Evolutionary conservation across 2,113 vertebrate species (phyloP), one percentile per base, ranked within the genome.

Genomic region (Donacobius atricapilla): DNA sequence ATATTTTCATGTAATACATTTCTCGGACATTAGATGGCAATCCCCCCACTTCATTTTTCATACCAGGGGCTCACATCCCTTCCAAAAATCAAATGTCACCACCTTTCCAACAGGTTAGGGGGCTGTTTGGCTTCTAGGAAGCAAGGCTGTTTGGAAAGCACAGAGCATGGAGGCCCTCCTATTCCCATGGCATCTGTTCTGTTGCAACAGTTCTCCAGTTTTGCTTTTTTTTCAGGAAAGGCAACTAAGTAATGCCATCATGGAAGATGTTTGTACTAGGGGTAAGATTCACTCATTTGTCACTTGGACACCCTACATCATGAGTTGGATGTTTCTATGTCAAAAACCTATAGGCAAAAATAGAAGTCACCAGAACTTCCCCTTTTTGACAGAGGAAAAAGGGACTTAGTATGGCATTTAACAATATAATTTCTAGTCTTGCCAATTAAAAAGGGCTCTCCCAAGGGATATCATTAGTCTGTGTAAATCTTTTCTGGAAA

Each of bases 11-110:
- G 96, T 97, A 97, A 95, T 97, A 96, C 96, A 97, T 90, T 94
- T 87, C 94, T 96, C 3, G 76, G 95, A 96, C 96, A 97, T 96
- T 97, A 97, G 96, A 96, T 96, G 96, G 96, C 96, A 97, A 97
- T 97, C 96, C 96, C 96, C 96, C 96, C 92, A 93, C 96, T 96
- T 64, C 10, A 84, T 92, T 96, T 96, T 84, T 95, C 72, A 90
- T 60, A 86, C 35, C 56, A 79, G 68, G 83, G 91, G 90, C 85
- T 68, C 79, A 51, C 6, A 82, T 60, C 69, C 45, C n/a, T 93
- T 96, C 76, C 72, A 64, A 95, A 96, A 95, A 78, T 57, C 65
- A 13, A 60, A 35, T 23, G 27, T 80, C 72, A 71, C 53, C 88
- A 72, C 40, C 53, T 63, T 81, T 47, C 22, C 71, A 35, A 44